phyloP scores from a whole-genome alignment of 2,888 invertebrate genomes.

The Salpingus planirostris region DNA sequence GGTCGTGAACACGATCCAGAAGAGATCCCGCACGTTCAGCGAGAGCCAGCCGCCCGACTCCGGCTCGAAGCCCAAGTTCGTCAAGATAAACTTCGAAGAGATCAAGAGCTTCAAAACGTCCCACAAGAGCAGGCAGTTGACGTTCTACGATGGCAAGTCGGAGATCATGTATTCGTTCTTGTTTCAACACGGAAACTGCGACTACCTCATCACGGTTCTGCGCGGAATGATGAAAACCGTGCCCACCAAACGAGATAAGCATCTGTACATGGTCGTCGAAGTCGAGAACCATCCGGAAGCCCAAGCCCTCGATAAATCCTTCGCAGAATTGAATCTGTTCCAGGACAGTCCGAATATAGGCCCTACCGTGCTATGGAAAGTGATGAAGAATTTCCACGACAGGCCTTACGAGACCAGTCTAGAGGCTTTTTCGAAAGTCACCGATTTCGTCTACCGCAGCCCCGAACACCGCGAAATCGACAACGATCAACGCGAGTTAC shows the following conservation, averaged over 20 bases:
- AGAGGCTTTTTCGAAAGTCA: slow-evolving; percentile 80
- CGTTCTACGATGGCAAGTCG: slow-evolving; percentile 61
- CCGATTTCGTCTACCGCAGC: slow-evolving; percentile 63
- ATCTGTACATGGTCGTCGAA: slow-evolving; percentile 62
- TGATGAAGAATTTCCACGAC: slow-evolving; percentile 50
- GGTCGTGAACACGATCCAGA: slow-evolving; percentile 66
- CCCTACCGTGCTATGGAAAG: slow-evolving; percentile 47
- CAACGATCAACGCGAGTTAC: slow-evolving; percentile 54
- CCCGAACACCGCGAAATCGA: slow-evolving; percentile 53
- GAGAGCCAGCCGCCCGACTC: slow-evolving; percentile 43
- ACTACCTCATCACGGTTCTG: slow-evolving; percentile 57
- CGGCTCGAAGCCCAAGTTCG: slow-evolving; percentile 41
- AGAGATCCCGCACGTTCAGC: slow-evolving; percentile 53
- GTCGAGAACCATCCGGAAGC: slow-evolving; percentile 52
- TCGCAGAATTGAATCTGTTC: slow-evolving; percentile 78
- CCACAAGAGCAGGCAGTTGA: slow-evolving; percentile 36
- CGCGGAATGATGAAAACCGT: slow-evolving; percentile 56
- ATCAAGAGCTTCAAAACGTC: slow-evolving; percentile 55
- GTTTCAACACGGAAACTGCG: slow-evolving; percentile 82
- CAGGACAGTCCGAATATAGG: slow-evolving; percentile 51
- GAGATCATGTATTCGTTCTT: slow-evolving; percentile 72
- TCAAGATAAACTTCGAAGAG: slow-evolving; percentile 53
- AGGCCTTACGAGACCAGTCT: slow-evolving; percentile 77
- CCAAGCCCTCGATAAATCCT: slow-evolving; percentile 70
- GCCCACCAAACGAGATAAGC: slow-evolving; percentile 63